Evolutionary conservation across 2,888 invertebrate species (phyloP).

Genomic region (Escarpia spicata): DNA sequence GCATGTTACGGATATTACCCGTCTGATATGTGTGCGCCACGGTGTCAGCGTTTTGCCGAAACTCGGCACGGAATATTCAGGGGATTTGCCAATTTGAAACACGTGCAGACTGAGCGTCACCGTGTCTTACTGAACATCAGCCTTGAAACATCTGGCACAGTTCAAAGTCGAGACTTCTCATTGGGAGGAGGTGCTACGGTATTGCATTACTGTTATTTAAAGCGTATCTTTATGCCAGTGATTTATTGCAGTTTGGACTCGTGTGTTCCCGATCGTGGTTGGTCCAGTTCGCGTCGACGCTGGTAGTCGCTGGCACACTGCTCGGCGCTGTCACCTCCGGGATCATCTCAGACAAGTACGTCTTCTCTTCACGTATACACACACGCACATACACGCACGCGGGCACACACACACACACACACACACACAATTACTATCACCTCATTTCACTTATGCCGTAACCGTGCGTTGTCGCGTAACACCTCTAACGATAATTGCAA

Average conservation of each 20-base stretch:
- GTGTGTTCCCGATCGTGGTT: slow-evolving; percentile 36
- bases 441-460: too few relatives aligned
- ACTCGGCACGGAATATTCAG: not conserved
- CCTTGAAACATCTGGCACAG: not conserved
- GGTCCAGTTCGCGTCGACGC: slow-evolving; percentile 35
- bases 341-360: slow-evolving; percentile 36
- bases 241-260: slow-evolving; percentile 32
- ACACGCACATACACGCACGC: slow-evolving; percentile 20
- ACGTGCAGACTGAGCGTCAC: not conserved
- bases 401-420: slow-evolving; percentile 28
- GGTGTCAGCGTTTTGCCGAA: not conserved
- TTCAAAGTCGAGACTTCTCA: not conserved
- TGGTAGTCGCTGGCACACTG: slow-evolving; percentile 37
- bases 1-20: too few relatives aligned
- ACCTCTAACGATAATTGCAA: too few relatives aligned
- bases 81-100: not conserved
- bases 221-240: not conserved
- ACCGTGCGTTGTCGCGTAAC: too few relatives aligned
- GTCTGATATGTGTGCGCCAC: too few relatives aligned
- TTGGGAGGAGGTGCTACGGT: not conserved
- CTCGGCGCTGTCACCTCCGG: slow-evolving; percentile 35
- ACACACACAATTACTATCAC: slow-evolving; percentile 23
- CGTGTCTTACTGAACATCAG: not conserved
- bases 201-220: not conserved
- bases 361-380: not conserved